Percentiles rank a stretch among this genome's conserved stretches.
Conservation (phyloP, 2,888 invertebrate genomes). For the Eilema sororculum region DNA sequence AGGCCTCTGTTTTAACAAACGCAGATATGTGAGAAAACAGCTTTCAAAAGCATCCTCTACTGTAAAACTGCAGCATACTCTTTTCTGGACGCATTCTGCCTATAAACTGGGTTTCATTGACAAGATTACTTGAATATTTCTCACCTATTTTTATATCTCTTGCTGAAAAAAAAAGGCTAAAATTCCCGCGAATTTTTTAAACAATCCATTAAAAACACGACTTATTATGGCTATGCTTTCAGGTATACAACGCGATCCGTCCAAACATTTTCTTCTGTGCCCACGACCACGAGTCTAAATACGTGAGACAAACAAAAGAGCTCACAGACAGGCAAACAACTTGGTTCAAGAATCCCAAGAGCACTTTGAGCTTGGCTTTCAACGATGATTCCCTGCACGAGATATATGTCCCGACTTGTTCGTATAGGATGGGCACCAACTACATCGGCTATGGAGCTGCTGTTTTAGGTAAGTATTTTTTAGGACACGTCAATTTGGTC, state of each 20-base stretch:
- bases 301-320: conserved; percentile 72
- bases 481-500: too few relatives aligned
- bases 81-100: too few relatives aligned
- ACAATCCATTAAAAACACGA: not conserved
- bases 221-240: conserved; percentile 58
- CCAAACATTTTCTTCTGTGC: conserved; percentile 87
- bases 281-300: conserved; percentile 91
- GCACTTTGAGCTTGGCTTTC: conserved; percentile 60
- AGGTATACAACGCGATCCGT: conserved; percentile 88
- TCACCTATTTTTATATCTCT: too few relatives aligned
- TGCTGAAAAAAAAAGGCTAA: too few relatives aligned
- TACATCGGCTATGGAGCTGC: conserved; percentile 95
- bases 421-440: conserved; percentile 97
- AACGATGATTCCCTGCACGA: conserved; percentile 87
- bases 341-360: conserved; percentile 53
- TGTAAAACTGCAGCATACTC: too few relatives aligned
- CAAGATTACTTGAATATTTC: too few relatives aligned
- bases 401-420: conserved; percentile 97
- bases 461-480: conserved; percentile 88
- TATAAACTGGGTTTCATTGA: too few relatives aligned
- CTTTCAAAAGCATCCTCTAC: too few relatives aligned
- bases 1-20: too few relatives aligned
- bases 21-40: too few relatives aligned
- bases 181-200: too few relatives aligned
- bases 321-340: conserved; percentile 56